Evolutionary conservation across 2,797 vertebrate species (phyloP), one percentile per base, ranked within the genome.

Genomic region (Amniataba percoides): DNA sequence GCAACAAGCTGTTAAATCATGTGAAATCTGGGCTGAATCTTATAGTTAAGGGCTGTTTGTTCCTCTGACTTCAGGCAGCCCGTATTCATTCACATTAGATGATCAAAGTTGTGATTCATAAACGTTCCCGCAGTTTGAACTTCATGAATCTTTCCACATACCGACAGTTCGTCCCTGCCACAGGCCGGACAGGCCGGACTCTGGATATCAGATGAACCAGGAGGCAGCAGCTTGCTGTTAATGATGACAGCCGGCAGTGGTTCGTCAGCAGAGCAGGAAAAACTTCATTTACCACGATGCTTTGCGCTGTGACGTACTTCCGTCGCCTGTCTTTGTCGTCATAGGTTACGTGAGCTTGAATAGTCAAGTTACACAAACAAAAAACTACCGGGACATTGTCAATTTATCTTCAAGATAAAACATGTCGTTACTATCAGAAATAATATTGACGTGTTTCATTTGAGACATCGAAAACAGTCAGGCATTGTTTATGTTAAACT

Each of bases 201-300:
- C 4, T 0, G 1, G n/a, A 9, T 56, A 7, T 51, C 56, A 64
- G 21, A 43, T 45, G n/a, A 71, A 25, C 3, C 51, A 65, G 36
- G 34, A 60, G 5, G 9, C 7, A 64, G 1, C 0, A 15, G 46
- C 16, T 51, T 55, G 18, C 16, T 60, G 19, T 34, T 16, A 53
- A 9, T 9, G 14, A 25, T 82, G n/a, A 80, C 48, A 89, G 81
- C 65, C 73, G 51, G n/a, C 25, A 27, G 60, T 23, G 59, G 73
- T 51, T 78, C 89, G 89, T 89, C 89, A 90, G 87, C 88, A 86
- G 19, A 79, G 64, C 3, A 23, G 3, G 13, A 5, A 43, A 68
- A 48, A 82, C 78, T 57, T 40, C 6, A 16, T 23, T 48, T 66
- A 59, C 88, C 83, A 42, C 0, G 9, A 69, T 82, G 69, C 89